Base-by-base conservation (phyloP, 2,888 invertebrate genomes). In the Calephelis perditalis region DNA sequence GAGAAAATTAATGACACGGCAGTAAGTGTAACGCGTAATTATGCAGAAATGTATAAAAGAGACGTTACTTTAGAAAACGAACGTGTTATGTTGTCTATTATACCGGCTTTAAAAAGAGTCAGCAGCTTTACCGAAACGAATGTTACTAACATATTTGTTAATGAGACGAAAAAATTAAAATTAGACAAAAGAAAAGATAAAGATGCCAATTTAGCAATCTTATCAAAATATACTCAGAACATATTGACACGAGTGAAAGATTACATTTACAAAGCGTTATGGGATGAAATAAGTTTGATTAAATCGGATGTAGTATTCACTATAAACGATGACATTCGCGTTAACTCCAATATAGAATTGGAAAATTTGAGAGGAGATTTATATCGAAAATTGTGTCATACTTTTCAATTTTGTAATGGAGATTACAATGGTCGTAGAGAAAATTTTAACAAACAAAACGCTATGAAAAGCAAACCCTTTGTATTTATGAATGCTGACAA, bases 1-100 rank as follows among this genome's bases (percentile, higher is more conserved):
- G 65, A 64, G 12, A 62, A 71, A 10, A 43, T 86, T 0, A 83
- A 82, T 8, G 76, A 79, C n/a, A 81, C 82, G 6, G 66, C 73
- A 2, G 74, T 77, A 0, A 76, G 70, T 15, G 71, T 73, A 0
- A 72, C 85, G 46, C 74, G 63, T 40, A 81, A 81, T 62, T 87
- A 85, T 57, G 77, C 72, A 46, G 77, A 78, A 10, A 86, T 87
- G 84, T 88, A 81, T 57, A 56, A 58, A 0, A 73, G 73, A 62
- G 86, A 87, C 26, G 75, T 78, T 0, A 72, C 71, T 10, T 64
- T 68, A 0, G 77, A 77, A 10, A 65, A 61, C 0, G 72, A 65
- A n/a, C 46, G 65, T 0, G 74, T 78, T 36, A 75, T 75, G 56
- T 64, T 72, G 10, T 59, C 58, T 0, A 71, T 84, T 1, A 62